Evolutionary conservation across 1,140 invertebrate species (phyloP), one percentile per base, ranked within the genome.

Genomic region (Whitmania pigra): DNA sequence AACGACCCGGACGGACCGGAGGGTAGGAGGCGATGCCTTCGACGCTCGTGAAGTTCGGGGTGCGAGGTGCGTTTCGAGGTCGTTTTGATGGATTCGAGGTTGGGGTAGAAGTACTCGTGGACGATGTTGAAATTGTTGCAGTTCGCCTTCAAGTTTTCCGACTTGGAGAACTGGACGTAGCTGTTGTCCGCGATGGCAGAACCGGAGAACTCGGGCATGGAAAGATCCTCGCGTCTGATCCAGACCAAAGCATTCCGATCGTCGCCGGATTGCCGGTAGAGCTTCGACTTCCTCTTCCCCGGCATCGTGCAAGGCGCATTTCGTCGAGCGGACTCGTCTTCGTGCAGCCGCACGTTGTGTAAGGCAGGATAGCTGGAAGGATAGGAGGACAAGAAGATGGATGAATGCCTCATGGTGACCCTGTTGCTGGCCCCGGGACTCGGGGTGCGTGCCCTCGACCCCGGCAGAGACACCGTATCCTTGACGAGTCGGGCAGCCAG

Each of bases 21-120:
- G 15, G 22, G 57, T 6, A 63, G 22, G 29, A 25, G 57, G 22
- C 15, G 57, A 7, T 25, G 22, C 22, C 11, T 25, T 15, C 57
- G 2, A 17, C 22, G 3, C 57, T 31, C 29, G 57, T 63, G 22
- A 20, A 63, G 29, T 31, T 63, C 57, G 4, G 57, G 22, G 57
- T 25, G 22, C 22, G 57, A 63, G 11, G 57, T 63, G 22, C 22
- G 22, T 18, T 63, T 63, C 11, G 29, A 3, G 15, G 22, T 63
- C 11, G 57, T 13, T n/a, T 63, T 20, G 57, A 31, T n/a, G 11
- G 57, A 63, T 63, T 89, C 88, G 73, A 90, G 85, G 73, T 87
- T 85, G 2, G 90, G 89, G 83, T 92, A 92, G 72, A 88, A 87
- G 81, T 92, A 92, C 71, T 92, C 90, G 77, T 91, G 89, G 15